Conservation (phyloP, 2,888 invertebrate genomes). For the Noctua janthina region DNA sequence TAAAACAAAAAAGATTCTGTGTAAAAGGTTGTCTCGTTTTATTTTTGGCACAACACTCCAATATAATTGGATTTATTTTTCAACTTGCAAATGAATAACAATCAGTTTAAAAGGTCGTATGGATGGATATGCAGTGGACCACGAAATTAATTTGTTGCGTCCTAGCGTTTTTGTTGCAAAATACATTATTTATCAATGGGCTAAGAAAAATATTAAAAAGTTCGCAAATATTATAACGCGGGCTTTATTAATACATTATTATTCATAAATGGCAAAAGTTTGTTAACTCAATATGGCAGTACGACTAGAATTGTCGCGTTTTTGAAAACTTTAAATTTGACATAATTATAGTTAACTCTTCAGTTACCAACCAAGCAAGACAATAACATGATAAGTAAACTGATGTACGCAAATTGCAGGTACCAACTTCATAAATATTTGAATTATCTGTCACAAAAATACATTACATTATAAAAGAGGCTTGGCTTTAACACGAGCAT, state of each 20-base stretch:
- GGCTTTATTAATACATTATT: not conserved
- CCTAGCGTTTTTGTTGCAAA: conserved; percentile 25
- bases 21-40: conserved; percentile 45
- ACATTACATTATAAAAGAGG: conserved; percentile 17
- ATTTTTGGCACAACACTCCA: conserved; percentile 54
- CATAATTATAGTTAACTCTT: not conserved
- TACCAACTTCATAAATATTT: conserved; percentile 9
- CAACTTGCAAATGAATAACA: conserved; percentile 63
- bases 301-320: not conserved
- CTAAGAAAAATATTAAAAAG: not conserved
- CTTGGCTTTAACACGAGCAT: conserved; percentile 1
- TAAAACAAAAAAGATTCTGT: conserved; percentile 39
- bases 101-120: conserved; percentile 61
- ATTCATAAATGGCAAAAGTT: conserved; percentile 24
- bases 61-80: conserved; percentile 59
- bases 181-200: conserved; percentile 25
- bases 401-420: not conserved
- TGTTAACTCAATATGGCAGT: not conserved
- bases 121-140: conserved; percentile 49
- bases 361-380: not conserved
- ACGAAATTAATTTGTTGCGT: conserved; percentile 59
- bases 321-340: conserved; percentile 13
- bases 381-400: not conserved
- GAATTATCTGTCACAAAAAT: conserved; percentile 27
- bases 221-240: not conserved